These are phyloP conservation scores for Hoplostethus atlanticus DNA, from an alignment of 2,797 vertebrate genomes.

Conservation along the genomic window DNA sequence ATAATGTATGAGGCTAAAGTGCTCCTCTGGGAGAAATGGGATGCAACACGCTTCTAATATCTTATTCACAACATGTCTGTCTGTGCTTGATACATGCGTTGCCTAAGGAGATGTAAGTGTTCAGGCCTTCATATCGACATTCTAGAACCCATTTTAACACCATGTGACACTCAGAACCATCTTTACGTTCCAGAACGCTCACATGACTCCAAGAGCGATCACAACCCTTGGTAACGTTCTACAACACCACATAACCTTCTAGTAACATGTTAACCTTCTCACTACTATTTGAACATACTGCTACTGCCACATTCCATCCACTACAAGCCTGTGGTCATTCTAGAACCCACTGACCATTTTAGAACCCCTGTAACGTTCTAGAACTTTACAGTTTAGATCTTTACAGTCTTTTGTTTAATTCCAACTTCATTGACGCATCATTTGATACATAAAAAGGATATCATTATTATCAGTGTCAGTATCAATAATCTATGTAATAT, in stretches of 20 bases:
- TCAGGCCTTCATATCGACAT: conserved; percentile 32
- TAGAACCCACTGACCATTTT: neutral
- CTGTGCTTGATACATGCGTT: conserved; percentile 64
- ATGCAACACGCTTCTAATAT: conserved; percentile 64
- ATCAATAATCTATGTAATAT: too few species aligned
- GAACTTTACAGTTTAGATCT: too few species aligned
- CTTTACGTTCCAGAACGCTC: conserved; percentile 4
- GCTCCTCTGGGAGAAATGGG: conserved; percentile 71
- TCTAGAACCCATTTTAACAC: neutral
- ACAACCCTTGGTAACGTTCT: too few species aligned
- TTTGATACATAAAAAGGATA: too few species aligned
- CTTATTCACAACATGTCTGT: conserved; percentile 66
- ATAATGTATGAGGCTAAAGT: conserved; percentile 79
- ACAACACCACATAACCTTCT: too few species aligned
- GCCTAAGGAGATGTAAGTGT: conserved; percentile 42
- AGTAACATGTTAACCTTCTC: too few species aligned
- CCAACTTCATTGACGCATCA: too few species aligned
- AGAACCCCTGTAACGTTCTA: neutral
- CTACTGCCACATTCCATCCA: too few species aligned
- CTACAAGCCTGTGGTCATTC: neutral
- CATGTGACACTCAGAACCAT: neutral
- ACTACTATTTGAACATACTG: too few species aligned
- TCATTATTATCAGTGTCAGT: too few species aligned
- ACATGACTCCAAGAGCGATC: neutral
- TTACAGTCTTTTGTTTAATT: too few species aligned